A percentile compares a stretch with the other conserved stretches of the same genome.
These are phyloP conservation scores for Anguilla japonica DNA, from an alignment of 2,113 vertebrate genomes.

Conservation along the genomic window DNA sequence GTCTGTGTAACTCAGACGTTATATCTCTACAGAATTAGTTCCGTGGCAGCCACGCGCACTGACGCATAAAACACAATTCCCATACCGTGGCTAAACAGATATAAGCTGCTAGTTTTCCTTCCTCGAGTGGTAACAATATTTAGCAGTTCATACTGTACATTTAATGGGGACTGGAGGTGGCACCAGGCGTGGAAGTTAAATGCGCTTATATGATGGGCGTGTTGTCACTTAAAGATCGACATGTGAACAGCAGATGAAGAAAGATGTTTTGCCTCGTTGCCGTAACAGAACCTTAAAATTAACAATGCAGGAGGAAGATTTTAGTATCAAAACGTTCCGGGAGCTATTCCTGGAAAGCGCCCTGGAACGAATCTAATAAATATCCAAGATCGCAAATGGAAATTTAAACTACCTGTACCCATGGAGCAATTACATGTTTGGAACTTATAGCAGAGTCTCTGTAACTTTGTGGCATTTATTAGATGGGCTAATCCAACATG, in stretches of 20 bases:
- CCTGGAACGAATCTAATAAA: neutral
- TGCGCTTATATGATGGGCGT: too few relatives aligned
- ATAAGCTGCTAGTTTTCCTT: neutral
- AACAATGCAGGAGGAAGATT: neutral
- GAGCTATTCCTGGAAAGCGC: neutral
- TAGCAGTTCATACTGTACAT: neutral
- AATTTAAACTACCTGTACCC: neutral
- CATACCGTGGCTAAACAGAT: neutral
- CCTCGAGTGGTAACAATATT: neutral
- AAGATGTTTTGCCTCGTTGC: neutral
- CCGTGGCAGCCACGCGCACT: neutral
- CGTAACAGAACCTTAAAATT: neutral
- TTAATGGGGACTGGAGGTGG: neutral
- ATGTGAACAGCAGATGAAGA: neutral
- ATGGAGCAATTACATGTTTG: too few relatives aligned
- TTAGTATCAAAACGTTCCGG: neutral
- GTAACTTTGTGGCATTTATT: too few relatives aligned
- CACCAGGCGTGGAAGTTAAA: too few relatives aligned
- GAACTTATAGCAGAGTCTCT: too few relatives aligned
- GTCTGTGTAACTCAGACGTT: too few relatives aligned
- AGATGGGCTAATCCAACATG: too few relatives aligned
- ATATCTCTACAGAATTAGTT: too few relatives aligned
- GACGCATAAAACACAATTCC: neutral
- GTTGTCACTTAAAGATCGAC: neutral
- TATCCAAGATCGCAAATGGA: neutral